Percentiles rank a stretch among this genome's conserved stretches.
Conservation (phyloP, 1,140 invertebrate species). For the Pachypeltis micranthus region DNA sequence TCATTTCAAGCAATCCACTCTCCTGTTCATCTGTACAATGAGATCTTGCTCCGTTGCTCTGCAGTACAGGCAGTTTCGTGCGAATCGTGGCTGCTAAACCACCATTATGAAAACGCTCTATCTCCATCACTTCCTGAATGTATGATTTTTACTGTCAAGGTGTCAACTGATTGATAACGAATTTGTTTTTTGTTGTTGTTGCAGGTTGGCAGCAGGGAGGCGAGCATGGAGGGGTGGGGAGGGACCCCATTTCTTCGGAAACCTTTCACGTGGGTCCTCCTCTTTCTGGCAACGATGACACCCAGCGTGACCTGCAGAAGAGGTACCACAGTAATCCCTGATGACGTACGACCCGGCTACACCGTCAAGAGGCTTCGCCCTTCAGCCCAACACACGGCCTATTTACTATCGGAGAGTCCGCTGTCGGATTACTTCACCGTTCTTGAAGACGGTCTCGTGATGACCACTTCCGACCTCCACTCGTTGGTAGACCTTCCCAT, state of each 20-base stretch:
- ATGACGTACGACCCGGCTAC: slow-evolving; percentile 75
- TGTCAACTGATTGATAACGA: too few relatives aligned
- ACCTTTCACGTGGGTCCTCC: neutral
- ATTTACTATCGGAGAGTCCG: slow-evolving; percentile 58
- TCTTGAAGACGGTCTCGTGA: slow-evolving; percentile 74
- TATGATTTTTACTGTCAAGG: too few relatives aligned
- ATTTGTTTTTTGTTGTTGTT: too few relatives aligned
- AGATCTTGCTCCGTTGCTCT: too few relatives aligned
- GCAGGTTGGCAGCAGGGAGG: neutral
- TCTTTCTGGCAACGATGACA: neutral
- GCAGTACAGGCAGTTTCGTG: too few relatives aligned
- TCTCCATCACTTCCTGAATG: too few relatives aligned
- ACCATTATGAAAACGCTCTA: neutral
- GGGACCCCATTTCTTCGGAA: neutral
- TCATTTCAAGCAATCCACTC: too few relatives aligned
- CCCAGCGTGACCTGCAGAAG: slow-evolving; percentile 21
- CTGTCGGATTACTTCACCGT: slow-evolving; percentile 74
- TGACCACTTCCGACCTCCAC: slow-evolving; percentile 73
- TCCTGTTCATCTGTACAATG: too few relatives aligned
- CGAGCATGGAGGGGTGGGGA: neutral
- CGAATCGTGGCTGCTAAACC: too few relatives aligned
- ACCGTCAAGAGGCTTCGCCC: slow-evolving; percentile 59
- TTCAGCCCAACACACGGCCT: slow-evolving; percentile 40
- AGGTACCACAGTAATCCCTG: slow-evolving; percentile 37
- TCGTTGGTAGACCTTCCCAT: slow-evolving; percentile 68